Evolutionary conservation across 2,113 vertebrate genomes (phyloP).

Genomic region (Dicentrarchus labrax): DNA sequence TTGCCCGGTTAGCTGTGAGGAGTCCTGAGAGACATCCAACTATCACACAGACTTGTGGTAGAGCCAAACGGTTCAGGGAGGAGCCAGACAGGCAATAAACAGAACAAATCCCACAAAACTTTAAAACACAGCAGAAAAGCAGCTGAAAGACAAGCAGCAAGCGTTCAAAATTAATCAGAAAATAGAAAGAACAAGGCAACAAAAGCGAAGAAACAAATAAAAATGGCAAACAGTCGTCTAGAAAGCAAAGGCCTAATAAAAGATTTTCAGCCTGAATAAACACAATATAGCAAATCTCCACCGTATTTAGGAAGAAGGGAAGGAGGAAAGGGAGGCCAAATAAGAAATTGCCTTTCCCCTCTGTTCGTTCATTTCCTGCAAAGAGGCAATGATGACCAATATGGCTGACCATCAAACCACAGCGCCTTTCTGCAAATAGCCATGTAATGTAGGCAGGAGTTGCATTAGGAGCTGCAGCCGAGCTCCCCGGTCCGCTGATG

Average conservation of each 20-base stretch:
- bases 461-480: conserved; percentile 30
- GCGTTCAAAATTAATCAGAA: conserved; percentile 35
- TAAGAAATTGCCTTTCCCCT: conserved; percentile 43
- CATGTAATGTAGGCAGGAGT: conserved; percentile 41
- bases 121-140: conserved; percentile 29
- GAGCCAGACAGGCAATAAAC: conserved; percentile 42
- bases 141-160: conserved; percentile 22
- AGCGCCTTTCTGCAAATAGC: conserved; percentile 43
- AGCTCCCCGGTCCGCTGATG: conserved; percentile 30
- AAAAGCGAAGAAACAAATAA: conserved; percentile 15
- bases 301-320: conserved; percentile 16
- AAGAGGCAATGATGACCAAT: conserved; percentile 67
- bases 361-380: conserved; percentile 50
- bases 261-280: conserved; percentile 66
- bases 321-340: conserved; percentile 18
- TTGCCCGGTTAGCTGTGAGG: conserved; percentile 54
- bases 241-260: conserved; percentile 36
- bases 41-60: conserved; percentile 40
- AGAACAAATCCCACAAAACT: conserved; percentile 54
- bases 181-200: conserved; percentile 37
- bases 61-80: conserved; percentile 55
- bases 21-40: conserved; percentile 68
- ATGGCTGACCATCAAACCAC: conserved; percentile 55
- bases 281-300: conserved; percentile 38
- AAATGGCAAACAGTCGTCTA: not conserved